Percentiles rank a stretch among this genome's conserved stretches.
These are phyloP conservation scores for Salvelinus alpinus DNA, from an alignment of 2,113 vertebrate species.

Conservation along the genomic window DNA sequence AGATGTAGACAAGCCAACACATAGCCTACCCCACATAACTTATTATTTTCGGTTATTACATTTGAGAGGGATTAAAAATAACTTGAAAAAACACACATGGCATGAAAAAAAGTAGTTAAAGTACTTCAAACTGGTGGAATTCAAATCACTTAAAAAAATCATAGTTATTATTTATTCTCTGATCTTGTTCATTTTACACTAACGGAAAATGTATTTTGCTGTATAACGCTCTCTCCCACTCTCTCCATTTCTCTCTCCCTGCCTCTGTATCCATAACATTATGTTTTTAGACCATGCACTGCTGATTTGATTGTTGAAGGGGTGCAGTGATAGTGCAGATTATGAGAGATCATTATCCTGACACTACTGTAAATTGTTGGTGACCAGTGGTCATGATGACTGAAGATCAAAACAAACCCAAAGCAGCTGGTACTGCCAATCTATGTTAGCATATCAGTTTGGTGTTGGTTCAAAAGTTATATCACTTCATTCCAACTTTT, in stretches of 20 bases:
- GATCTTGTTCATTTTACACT: background rate
- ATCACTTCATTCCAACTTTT: background rate
- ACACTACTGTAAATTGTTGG: slow-evolving; percentile 4
- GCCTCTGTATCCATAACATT: background rate
- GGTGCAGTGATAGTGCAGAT: background rate
- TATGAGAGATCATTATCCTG: background rate
- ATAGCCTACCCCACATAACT: background rate
- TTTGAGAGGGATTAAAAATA: background rate
- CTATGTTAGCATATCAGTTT: slow-evolving; percentile 2
- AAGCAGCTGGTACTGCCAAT: background rate
- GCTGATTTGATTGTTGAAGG: slow-evolving; percentile 16
- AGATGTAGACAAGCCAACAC: background rate
- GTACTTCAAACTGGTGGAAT: too few species aligned
- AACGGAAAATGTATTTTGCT: background rate
- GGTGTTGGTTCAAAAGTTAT: background rate
- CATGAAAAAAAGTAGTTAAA: background rate
- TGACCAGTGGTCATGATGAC: background rate
- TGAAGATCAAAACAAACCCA: slow-evolving; percentile 1
- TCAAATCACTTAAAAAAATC: background rate
- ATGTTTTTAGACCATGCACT: background rate
- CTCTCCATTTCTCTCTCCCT: background rate
- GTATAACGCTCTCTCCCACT: background rate
- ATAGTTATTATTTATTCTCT: background rate
- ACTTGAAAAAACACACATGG: background rate
- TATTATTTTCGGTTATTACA: background rate